Evolutionary conservation across 2,888 invertebrate genomes (phyloP).

Genomic region (Cephus sareptanus): DNA sequence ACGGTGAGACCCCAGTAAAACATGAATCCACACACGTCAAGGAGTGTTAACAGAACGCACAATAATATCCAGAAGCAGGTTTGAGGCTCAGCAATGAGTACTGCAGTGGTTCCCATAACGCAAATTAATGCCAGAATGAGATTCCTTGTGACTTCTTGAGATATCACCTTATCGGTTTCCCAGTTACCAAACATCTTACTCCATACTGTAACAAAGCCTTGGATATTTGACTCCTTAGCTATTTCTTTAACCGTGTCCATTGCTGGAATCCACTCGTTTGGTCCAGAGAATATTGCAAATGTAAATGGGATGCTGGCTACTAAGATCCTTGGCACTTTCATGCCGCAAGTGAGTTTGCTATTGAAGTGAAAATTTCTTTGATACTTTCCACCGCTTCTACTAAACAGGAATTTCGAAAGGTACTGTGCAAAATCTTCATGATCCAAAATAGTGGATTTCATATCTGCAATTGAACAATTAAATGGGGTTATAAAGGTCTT

Average conservation of each 20-base stretch:
- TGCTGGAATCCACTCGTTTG: slow-evolving; percentile 78
- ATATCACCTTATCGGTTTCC: slow-evolving; percentile 83
- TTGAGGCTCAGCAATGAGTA: slow-evolving; percentile 81
- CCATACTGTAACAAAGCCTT: slow-evolving; percentile 77
- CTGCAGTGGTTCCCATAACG: slow-evolving; percentile 82
- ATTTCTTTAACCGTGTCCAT: slow-evolving; percentile 75
- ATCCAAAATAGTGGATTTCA: slow-evolving; percentile 64
- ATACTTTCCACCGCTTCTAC: slow-evolving; percentile 76
- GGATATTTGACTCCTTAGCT: slow-evolving; percentile 71
- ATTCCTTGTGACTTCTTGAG: slow-evolving; percentile 80
- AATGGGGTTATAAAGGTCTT: background rate
- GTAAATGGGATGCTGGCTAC: slow-evolving; percentile 74
- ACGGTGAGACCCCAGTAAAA: slow-evolving; percentile 85
- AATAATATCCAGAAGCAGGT: slow-evolving; percentile 84
- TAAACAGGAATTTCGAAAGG: slow-evolving; percentile 78
- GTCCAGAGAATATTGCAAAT: slow-evolving; percentile 72
- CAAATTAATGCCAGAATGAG: slow-evolving; percentile 79
- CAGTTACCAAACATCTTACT: slow-evolving; percentile 79
- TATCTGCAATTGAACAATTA: slow-evolving; percentile 61
- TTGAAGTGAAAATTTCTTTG: slow-evolving; percentile 76
- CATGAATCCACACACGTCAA: slow-evolving; percentile 82
- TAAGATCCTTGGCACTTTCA: slow-evolving; percentile 69
- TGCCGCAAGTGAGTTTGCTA: slow-evolving; percentile 73
- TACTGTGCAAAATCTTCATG: slow-evolving; percentile 72
- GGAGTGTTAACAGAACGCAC: slow-evolving; percentile 79